Conservation (phyloP, 2,113 vertebrate genomes). For the Elephantulus edwardii region DNA sequence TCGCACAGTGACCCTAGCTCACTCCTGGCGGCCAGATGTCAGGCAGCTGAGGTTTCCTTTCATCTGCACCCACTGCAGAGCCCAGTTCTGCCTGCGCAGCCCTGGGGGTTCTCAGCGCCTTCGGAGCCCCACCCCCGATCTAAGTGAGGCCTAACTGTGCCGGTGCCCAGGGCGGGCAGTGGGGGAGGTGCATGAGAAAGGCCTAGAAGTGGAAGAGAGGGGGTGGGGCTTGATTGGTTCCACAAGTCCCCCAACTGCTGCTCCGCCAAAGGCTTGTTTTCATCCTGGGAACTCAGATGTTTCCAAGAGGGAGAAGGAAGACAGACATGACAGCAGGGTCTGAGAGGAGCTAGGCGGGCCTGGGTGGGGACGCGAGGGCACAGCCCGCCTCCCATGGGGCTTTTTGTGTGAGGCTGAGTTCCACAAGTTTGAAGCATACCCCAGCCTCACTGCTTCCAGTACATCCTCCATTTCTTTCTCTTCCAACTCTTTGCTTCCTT, state of each 20-base stretch:
- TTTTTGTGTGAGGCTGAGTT: neutral
- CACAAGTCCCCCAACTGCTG: neutral
- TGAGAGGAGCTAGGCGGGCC: neutral
- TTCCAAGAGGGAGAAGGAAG: neutral
- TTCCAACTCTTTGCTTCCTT: neutral
- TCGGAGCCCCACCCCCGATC: constrained; percentile 7
- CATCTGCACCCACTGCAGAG: neutral
- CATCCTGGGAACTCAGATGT: neutral
- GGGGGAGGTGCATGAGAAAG: neutral
- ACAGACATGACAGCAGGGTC: neutral
- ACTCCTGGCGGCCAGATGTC: constrained; percentile 52
- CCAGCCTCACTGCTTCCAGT: neutral
- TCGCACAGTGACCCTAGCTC: neutral
- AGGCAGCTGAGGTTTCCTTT: neutral
- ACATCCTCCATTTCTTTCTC: neutral
- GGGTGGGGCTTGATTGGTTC: neutral
- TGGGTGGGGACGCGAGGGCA: accelerated
- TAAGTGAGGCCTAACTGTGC: neutral
- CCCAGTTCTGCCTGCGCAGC: neutral
- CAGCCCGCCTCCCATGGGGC: too few species aligned
- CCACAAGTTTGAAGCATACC: neutral
- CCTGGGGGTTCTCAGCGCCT: neutral
- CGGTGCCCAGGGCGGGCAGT: neutral
- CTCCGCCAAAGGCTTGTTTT: neutral
- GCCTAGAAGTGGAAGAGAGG: neutral